Conservation (phyloP, 2,888 invertebrate species). For the Cataglyphis livida region DNA sequence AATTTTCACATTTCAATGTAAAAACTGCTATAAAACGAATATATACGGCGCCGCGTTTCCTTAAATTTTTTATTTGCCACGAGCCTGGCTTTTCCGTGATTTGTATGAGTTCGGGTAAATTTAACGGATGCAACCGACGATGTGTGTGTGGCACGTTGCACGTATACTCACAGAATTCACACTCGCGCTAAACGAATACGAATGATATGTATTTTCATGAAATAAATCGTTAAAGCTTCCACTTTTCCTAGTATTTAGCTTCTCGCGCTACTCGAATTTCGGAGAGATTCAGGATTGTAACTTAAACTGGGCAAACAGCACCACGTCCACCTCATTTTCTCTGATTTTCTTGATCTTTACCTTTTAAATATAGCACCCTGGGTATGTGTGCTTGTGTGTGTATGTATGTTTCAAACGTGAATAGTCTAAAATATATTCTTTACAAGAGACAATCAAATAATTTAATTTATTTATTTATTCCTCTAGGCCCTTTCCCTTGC, state of each 20-base stretch:
- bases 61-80: slow-evolving; percentile 31
- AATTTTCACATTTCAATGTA: neutral
- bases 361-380: neutral
- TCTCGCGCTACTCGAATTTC: neutral
- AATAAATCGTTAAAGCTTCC: slow-evolving; percentile 17
- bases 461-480: neutral
- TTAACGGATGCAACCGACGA: neutral
- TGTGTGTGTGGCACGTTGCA: neutral
- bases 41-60: neutral
- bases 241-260: neutral
- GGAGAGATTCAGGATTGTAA: neutral
- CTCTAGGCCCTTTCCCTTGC: neutral
- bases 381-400: neutral
- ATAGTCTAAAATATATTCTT: neutral
- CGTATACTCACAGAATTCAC: neutral
- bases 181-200: slow-evolving; percentile 3
- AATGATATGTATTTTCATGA: neutral
- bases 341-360: slow-evolving; percentile 3
- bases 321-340: slow-evolving; percentile 10
- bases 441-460: neutral
- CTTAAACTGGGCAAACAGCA: slow-evolving; percentile 15
- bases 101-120: neutral
- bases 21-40: neutral
- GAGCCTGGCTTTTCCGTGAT: neutral
- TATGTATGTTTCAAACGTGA: neutral